These are phyloP conservation scores for Riparia riparia DNA, from an alignment of 2,113 vertebrate genomes.

Conservation along the genomic window DNA sequence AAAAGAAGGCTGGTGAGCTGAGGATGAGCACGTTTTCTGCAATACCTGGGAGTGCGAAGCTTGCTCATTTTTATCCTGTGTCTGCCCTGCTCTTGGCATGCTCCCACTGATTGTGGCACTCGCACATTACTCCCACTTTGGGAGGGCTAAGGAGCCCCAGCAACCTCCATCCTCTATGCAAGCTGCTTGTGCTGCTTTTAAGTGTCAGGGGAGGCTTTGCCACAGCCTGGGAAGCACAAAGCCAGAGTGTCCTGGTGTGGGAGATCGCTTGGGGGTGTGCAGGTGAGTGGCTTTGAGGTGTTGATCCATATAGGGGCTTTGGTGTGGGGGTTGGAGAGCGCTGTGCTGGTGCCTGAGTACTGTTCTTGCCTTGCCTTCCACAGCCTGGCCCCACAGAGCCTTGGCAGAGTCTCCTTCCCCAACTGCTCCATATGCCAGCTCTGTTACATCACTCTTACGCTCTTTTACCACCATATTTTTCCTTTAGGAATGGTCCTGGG, in stretches of 20 bases:
- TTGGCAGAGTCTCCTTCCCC: neutral
- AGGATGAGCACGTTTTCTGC: neutral
- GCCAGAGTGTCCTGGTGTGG: neutral
- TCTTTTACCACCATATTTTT: accelerated
- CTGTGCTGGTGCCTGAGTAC: neutral
- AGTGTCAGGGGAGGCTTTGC: neutral
- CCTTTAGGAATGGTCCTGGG: neutral
- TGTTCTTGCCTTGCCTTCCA: accelerated
- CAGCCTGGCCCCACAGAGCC: neutral
- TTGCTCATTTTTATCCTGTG: neutral
- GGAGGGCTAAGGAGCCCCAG: neutral
- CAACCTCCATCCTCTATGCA: neutral
- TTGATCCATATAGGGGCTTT: neutral
- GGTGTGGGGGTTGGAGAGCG: neutral
- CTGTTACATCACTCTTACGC: neutral
- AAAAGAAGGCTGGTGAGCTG: neutral
- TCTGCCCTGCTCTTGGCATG: neutral
- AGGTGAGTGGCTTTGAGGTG: accelerated
- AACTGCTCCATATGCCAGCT: neutral
- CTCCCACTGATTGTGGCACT: accelerated
- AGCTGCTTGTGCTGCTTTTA: neutral
- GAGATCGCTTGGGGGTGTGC: accelerated
- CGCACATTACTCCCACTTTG: neutral
- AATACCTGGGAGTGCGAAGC: neutral
- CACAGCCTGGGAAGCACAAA: neutral